Evolutionary conservation across 2,888 invertebrate species (phyloP).

Genomic region (Spisula subtruncata): DNA sequence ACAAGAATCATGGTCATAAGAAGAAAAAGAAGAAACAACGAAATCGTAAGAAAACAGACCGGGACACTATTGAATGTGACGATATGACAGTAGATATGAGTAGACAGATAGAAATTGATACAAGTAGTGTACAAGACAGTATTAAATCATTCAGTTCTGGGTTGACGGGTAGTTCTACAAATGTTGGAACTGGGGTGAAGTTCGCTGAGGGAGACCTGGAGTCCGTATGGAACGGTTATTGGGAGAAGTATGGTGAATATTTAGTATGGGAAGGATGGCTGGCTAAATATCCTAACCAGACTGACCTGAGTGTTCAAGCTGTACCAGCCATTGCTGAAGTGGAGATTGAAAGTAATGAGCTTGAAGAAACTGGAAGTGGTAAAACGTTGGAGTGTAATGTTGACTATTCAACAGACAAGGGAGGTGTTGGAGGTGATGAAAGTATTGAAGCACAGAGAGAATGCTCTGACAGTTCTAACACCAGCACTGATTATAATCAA

Average conservation of each 20-base stretch:
- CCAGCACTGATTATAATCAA: background rate
- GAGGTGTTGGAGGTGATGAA: background rate
- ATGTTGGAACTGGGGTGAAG: background rate
- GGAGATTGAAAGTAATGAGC: constrained; percentile 65
- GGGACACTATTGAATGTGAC: background rate
- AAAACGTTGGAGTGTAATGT: background rate
- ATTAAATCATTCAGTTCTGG: background rate
- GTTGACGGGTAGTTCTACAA: background rate
- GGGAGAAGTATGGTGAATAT: constrained; percentile 84
- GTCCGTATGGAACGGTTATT: constrained; percentile 81
- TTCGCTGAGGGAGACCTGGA: constrained; percentile 71
- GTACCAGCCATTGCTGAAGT: constrained; percentile 78
- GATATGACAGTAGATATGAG: background rate
- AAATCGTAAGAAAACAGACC: constrained; percentile 44
- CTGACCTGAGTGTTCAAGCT: constrained; percentile 73
- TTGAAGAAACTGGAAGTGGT: background rate
- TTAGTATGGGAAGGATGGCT: constrained; percentile 85
- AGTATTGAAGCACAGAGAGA: background rate
- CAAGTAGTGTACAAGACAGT: constrained; percentile 15
- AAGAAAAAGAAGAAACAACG: constrained; percentile 71
- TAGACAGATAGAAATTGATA: background rate
- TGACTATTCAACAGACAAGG: background rate
- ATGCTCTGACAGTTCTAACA: background rate
- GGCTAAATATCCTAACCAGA: constrained; percentile 84
- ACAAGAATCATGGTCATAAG: constrained; percentile 65